Percentiles rank a stretch among this genome's conserved stretches.
Evolutionary conservation across 2,797 vertebrate species (phyloP).

Genomic region (Denticeps clupeoides): DNA sequence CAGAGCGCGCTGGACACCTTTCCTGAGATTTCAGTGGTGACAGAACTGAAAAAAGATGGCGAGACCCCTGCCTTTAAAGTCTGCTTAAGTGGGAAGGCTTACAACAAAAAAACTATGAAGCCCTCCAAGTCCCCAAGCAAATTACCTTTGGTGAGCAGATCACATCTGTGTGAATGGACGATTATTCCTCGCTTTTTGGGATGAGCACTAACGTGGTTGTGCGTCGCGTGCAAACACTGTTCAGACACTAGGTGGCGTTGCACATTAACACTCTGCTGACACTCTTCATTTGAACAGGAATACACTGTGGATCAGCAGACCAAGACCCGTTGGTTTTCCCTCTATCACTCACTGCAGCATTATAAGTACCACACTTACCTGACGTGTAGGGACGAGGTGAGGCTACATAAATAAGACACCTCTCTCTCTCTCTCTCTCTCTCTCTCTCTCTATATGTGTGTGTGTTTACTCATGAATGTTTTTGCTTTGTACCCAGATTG

Average conservation of each 20-base stretch:
- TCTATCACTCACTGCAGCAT: slow-evolving; percentile 97
- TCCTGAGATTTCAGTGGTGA: slow-evolving; percentile 85
- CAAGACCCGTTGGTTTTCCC: slow-evolving; percentile 89
- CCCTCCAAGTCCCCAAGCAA: slow-evolving; percentile 77
- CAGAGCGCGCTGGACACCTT: slow-evolving; percentile 92
- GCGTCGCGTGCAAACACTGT: too few relatives aligned
- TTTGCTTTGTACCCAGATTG: slow-evolving; percentile 59
- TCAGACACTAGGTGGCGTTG: background rate
- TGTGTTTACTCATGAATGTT: slow-evolving; percentile 1
- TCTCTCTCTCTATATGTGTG: too few relatives aligned
- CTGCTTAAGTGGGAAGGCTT: slow-evolving; percentile 85
- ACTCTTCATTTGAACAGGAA: slow-evolving; percentile 55
- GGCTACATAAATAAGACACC: too few relatives aligned
- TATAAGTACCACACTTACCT: slow-evolving; percentile 98
- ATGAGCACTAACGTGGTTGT: too few relatives aligned
- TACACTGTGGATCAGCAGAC: slow-evolving; percentile 94
- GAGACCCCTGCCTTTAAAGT: slow-evolving; percentile 79
- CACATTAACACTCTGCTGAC: background rate
- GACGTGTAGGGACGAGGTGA: slow-evolving; percentile 93
- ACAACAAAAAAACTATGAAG: slow-evolving; percentile 94
- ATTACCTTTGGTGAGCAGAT: slow-evolving; percentile 71
- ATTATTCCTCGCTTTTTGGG: background rate
- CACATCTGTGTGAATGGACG: background rate
- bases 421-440: too few relatives aligned
- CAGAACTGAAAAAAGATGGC: slow-evolving; percentile 73